Evolutionary conservation across 2,113 vertebrate genomes (phyloP).

Genomic region (Python bivittatus): DNA sequence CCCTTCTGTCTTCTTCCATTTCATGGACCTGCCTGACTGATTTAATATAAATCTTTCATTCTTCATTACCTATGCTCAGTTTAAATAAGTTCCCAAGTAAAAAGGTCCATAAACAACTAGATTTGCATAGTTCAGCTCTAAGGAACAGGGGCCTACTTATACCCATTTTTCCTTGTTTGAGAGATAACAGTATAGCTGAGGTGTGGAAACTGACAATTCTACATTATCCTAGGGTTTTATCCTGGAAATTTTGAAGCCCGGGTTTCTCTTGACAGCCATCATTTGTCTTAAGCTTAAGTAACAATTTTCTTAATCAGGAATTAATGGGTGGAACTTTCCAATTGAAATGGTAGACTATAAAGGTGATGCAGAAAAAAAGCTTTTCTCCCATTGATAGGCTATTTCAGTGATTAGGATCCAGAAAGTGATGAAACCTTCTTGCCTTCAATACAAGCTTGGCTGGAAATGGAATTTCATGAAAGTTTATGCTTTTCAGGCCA

Average conservation of each 20-base stretch:
- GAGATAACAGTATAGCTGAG: slow-evolving; percentile 6
- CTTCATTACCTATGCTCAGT: slow-evolving; percentile 19
- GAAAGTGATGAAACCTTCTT: neutral
- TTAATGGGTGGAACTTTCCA: neutral
- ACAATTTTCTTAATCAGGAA: slow-evolving; percentile 7
- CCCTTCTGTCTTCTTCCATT: slow-evolving; percentile 33
- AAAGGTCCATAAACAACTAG: slow-evolving; percentile 5
- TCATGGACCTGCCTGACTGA: slow-evolving; percentile 3
- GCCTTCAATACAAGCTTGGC: neutral
- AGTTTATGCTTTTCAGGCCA: neutral
- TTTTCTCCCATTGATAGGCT: neutral
- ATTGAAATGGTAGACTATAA: neutral
- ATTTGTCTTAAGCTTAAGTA: neutral
- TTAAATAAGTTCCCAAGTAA: slow-evolving; percentile 25
- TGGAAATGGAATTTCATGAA: neutral
- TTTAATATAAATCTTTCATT: slow-evolving; percentile 31
- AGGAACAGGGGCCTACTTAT: neutral
- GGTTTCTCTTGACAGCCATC: neutral
- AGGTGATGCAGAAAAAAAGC: neutral
- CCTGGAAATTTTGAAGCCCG: slow-evolving; percentile 1
- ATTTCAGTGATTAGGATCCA: neutral
- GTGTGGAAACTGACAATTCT: neutral
- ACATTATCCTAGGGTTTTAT: slow-evolving; percentile 13
- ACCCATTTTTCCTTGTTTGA: neutral
- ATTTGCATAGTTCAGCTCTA: slow-evolving; percentile 5